Percentiles rank a stretch among this genome's conserved stretches.
Evolutionary conservation across 2,113 vertebrate genomes (phyloP).

Genomic region (Sprattus sprattus): DNA sequence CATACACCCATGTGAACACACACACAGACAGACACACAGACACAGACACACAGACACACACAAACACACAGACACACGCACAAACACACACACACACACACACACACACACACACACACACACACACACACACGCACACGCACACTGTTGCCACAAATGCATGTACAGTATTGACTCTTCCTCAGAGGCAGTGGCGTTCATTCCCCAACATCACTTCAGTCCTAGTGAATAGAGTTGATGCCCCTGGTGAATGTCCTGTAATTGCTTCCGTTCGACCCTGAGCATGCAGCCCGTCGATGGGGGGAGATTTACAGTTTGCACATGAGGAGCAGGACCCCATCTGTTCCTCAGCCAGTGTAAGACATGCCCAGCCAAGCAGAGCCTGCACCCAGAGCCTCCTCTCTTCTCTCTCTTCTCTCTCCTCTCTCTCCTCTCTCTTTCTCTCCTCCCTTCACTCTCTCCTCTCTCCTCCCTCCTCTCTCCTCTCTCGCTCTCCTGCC

Average conservation of each 20-base stretch:
- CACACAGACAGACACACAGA: background rate
- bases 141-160: background rate
- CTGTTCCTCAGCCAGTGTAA: background rate
- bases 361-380: conserved; percentile 6
- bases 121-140: background rate
- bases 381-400: background rate
- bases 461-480: background rate
- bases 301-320: background rate
- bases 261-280: background rate
- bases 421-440: background rate
- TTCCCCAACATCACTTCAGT: background rate
- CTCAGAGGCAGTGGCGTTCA: background rate
- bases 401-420: background rate
- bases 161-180: background rate
- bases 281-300: background rate
- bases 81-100: no score
- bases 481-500: background rate
- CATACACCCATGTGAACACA: background rate
- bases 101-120: background rate
- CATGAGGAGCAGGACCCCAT: background rate
- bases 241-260: background rate
- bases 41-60: no score
- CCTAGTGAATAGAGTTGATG: background rate
- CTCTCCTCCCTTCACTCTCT: background rate
- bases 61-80: no score